Base-by-base conservation (phyloP, 2,797 vertebrate genomes). In the Diplodus sargus region DNA sequence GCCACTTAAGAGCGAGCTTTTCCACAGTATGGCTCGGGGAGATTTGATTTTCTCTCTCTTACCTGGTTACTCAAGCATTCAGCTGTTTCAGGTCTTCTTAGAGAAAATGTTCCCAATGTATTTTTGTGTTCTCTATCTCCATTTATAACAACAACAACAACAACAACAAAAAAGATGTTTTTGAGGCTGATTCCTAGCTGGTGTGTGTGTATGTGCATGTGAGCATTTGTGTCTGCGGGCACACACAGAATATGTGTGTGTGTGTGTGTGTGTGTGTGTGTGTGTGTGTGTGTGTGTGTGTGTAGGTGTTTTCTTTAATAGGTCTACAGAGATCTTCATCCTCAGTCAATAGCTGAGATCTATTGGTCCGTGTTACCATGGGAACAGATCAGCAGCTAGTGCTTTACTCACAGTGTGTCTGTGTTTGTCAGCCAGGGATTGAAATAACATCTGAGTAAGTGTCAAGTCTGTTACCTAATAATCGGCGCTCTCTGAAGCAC, bases 281-380 rank as follows among this genome's bases (percentile, higher is more conserved):
- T 60, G 48, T 14, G 34, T 34, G 30, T 34, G 30, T 7, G 6
- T 9, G 34, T 61, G 28, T 77, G 64, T 62, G 63, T 78, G 60
- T 83, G 82, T 85, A 73, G 79, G 78, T 81, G 79, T 90, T 89
- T 84, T 89, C 89, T 89, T 90, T 89, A 88, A 90, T 75, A 84
- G 87, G 85, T 89, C 91, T 85, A 86, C 83, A 91, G 81, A 92
- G 90, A 92, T 89, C 78, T 88, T 93, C 76, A 84, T 90, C 87
- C 88, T 75, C 78, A 87, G 84, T 92, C 90, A 91, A 90, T 89
- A 92, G 89, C 85, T 56, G 88, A 85, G 91, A 89, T 91, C 87
- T 88, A 87, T 87, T 93, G 92, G 87, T 90, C 86, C 28, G 58
- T 76, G 95, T 95, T 95, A 80, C 94, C 91, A 95, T 95, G 94